Evolutionary conservation across 37 sponge, comb jelly and placozoan species (phyloP).

Genomic region (Aphrocallistes beatrix): DNA sequence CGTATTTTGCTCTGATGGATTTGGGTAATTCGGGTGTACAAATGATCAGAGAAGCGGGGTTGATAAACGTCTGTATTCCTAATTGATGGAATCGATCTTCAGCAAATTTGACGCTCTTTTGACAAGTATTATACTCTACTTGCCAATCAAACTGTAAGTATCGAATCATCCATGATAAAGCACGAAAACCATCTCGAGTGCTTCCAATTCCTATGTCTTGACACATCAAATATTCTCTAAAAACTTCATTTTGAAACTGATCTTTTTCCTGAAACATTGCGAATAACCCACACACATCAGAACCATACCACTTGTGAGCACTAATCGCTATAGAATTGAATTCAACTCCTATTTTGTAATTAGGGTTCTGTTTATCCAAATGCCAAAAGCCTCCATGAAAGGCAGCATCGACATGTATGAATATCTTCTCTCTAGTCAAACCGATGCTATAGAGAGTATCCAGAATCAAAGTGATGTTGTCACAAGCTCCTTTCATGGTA

Average conservation of each 20-base stretch:
- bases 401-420: background rate
- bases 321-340: background rate
- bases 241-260: background rate
- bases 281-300: constrained; percentile 11
- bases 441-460: background rate
- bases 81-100: background rate
- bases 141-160: constrained; percentile 9
- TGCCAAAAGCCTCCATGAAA: constrained; percentile 7
- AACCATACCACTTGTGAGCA: background rate
- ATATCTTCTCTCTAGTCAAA: background rate
- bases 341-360: background rate
- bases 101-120: background rate
- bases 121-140: background rate
- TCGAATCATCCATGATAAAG: background rate
- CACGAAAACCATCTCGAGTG: background rate
- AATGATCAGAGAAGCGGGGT: background rate
- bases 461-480: background rate
- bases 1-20: background rate
- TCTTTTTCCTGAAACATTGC: background rate
- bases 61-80: background rate
- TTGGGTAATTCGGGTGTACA: background rate
- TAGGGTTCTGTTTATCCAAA: background rate
- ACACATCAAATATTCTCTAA: background rate
- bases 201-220: background rate
- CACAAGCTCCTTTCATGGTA: background rate